These are phyloP conservation scores for Platyscapa corneri DNA, from an alignment of 1,140 invertebrate genomes.

Conservation along the genomic window DNA sequence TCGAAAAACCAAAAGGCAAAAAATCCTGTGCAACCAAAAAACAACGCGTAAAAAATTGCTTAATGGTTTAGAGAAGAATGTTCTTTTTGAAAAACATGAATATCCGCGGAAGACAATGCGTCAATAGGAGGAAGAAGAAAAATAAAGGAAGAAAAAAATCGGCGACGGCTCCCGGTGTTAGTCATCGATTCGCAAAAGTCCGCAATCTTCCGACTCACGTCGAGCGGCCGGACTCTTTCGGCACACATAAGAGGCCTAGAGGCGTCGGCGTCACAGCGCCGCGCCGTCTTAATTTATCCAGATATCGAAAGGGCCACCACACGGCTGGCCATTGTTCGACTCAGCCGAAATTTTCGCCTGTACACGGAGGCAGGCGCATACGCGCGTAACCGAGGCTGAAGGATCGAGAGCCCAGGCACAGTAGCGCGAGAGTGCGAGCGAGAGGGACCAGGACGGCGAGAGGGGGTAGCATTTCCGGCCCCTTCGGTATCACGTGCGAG, in stretches of 20 bases:
- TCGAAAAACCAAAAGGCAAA: background rate
- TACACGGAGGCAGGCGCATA: background rate
- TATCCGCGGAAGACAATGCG: background rate
- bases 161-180: constrained; percentile 11
- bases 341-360: constrained; percentile 21
- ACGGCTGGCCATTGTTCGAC: background rate
- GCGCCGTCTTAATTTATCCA: background rate
- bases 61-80: background rate
- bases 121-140: background rate
- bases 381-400: background rate
- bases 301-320: background rate
- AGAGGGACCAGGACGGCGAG: constrained; percentile 58
- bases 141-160: background rate
- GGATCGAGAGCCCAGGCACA: background rate
- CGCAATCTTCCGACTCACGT: constrained; percentile 7
- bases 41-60: background rate
- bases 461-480: constrained; percentile 71
- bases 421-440: constrained; percentile 34
- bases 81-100: background rate
- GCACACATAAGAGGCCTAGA: background rate
- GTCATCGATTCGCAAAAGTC: constrained; percentile 23
- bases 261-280: background rate
- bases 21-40: background rate
- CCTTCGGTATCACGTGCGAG: constrained; percentile 73
- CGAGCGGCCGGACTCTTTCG: background rate